phyloP scores from a whole-genome alignment of 1,140 invertebrate species.

The Catajapyx aquilonaris region DNA sequence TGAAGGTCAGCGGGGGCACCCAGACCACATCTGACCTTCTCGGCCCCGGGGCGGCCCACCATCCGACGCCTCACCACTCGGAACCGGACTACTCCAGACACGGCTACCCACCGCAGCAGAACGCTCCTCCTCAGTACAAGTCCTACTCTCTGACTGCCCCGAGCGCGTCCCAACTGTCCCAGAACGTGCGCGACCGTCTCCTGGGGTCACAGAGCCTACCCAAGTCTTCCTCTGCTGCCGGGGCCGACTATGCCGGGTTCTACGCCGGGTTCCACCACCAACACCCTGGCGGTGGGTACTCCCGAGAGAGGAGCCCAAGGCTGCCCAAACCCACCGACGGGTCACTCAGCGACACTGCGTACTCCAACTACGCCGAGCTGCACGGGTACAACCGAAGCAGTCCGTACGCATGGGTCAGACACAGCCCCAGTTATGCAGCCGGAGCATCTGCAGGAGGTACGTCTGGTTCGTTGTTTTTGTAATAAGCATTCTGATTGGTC shows the following conservation, averaged over 20 bases:
- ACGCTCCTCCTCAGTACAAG: constrained; percentile 23
- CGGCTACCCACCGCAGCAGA: not conserved
- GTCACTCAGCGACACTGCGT: constrained; percentile 50
- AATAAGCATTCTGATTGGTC: too few relatives aligned
- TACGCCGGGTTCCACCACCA: constrained; percentile 19
- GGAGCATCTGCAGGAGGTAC: constrained; percentile 20
- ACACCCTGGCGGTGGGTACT: constrained; percentile 14
- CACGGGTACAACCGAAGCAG: constrained; percentile 23
- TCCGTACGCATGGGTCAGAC: constrained; percentile 33
- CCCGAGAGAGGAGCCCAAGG: constrained; percentile 23
- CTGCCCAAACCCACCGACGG: constrained; percentile 30
- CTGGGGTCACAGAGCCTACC: constrained; percentile 57
- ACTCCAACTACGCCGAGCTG: constrained; percentile 28
- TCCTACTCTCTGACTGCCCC: constrained; percentile 61
- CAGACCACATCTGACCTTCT: constrained; percentile 62
- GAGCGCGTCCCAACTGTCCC: constrained; percentile 58
- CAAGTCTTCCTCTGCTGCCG: constrained; percentile 45
- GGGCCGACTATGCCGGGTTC: constrained; percentile 29
- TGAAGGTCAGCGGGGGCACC: constrained; percentile 72
- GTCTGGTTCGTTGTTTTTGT: constrained; percentile 12
- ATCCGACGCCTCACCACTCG: constrained; percentile 20
- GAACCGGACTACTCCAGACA: constrained; percentile 4
- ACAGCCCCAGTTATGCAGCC: constrained; percentile 33
- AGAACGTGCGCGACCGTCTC: constrained; percentile 56
- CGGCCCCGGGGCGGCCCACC: constrained; percentile 4